These are phyloP conservation scores for Apis dorsata DNA, from an alignment of 1,140 invertebrate species.

Conservation along the genomic window DNA sequence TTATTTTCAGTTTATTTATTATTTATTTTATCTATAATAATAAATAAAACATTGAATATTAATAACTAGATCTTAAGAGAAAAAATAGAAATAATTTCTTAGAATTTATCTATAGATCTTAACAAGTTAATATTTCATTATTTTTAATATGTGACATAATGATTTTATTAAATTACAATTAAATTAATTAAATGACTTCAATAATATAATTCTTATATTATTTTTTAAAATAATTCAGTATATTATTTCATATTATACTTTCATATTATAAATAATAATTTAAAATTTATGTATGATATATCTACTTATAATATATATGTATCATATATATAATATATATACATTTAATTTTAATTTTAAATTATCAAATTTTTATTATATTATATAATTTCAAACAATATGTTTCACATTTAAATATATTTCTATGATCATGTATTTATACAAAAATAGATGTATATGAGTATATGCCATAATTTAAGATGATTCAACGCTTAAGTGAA, in stretches of 20 bases:
- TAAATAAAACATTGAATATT: neutral
- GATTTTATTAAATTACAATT: too few species aligned
- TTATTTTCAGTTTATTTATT: neutral
- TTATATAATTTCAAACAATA: neutral
- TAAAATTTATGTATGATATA: too few species aligned
- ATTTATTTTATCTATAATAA: neutral
- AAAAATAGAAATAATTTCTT: neutral
- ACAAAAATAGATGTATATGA: neutral
- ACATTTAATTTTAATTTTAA: neutral
- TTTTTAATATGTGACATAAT: neutral
- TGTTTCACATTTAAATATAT: too few species aligned
- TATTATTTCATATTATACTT: too few species aligned
- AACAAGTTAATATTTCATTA: neutral
- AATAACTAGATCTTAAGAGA: neutral
- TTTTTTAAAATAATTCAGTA: neutral
- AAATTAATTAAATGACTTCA: too few species aligned
- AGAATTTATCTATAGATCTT: neutral
- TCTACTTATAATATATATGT: too few species aligned
- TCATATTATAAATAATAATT: too few species aligned
- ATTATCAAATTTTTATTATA: neutral
- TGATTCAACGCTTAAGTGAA: slow-evolving; percentile 33
- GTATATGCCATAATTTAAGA: slow-evolving; percentile 16
- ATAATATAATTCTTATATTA: neutral
- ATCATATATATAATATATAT: too few species aligned
- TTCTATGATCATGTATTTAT: neutral